Evolutionary conservation across 1,140 invertebrate species (phyloP).

Genomic region (Meloidogyne exigua): DNA sequence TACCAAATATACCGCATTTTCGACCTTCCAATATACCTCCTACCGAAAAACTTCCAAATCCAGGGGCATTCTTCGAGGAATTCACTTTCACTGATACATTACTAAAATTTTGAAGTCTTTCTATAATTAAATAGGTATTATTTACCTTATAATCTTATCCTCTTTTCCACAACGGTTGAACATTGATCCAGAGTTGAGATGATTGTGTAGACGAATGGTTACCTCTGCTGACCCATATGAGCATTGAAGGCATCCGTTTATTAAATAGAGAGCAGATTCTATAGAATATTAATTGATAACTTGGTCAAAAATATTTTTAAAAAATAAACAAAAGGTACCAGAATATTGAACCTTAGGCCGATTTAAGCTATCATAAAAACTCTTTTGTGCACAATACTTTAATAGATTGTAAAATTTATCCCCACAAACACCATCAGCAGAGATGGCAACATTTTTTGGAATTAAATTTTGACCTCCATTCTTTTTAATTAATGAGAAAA

Average conservation of each 20-base stretch:
- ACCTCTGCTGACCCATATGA: not conserved
- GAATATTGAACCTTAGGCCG: not conserved
- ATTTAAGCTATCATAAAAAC: not conserved
- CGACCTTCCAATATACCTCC: conserved; percentile 11
- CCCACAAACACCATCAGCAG: not conserved
- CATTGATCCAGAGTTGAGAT: not conserved
- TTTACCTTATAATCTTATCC: not conserved
- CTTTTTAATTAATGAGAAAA: not conserved
- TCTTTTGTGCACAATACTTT: not conserved
- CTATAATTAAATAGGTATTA: no score
- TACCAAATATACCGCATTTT: conserved; percentile 8
- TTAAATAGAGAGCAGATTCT: conserved; percentile 2
- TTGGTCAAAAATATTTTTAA: not conserved
- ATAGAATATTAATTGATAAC: not conserved
- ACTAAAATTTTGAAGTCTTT: not conserved
- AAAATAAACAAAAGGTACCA: not conserved
- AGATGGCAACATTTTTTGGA: not conserved
- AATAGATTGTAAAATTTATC: not conserved
- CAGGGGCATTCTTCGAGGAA: not conserved
- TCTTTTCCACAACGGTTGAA: conserved; percentile 14
- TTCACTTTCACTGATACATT: not conserved
- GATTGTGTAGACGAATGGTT: not conserved
- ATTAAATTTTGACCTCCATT: not conserved
- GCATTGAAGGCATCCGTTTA: conserved; percentile 23
- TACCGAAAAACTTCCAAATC: conserved; percentile 14